Evolutionary conservation across 2,113 vertebrate genomes (phyloP).

Genomic region (Felis catus): F.catus_Fca126_mat1.0 CM031415.1:95836001-95836500

Average conservation of each 20-base stretch:
- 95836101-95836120: background rate
- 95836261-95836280: too few species aligned
- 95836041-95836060: background rate
- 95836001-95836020: constrained; percentile 20
- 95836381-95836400: background rate
- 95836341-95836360: background rate
- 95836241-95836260: background rate
- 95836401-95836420: background rate
- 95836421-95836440: background rate
- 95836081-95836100: background rate
- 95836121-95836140: background rate
- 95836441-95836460: background rate
- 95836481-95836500: background rate
- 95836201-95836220: background rate
- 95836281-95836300: accelerated
- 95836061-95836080: background rate
- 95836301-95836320: background rate
- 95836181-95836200: too few species aligned
- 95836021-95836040: background rate
- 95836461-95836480: background rate
- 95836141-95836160: background rate
- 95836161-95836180: accelerated
- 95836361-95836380: background rate
- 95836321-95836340: background rate
- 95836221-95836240: background rate